Percentiles rank a stretch among this genome's conserved stretches.
Conservation (phyloP, 2,797 vertebrate genomes). For the Microctenopoma steveboyesi region DNA sequence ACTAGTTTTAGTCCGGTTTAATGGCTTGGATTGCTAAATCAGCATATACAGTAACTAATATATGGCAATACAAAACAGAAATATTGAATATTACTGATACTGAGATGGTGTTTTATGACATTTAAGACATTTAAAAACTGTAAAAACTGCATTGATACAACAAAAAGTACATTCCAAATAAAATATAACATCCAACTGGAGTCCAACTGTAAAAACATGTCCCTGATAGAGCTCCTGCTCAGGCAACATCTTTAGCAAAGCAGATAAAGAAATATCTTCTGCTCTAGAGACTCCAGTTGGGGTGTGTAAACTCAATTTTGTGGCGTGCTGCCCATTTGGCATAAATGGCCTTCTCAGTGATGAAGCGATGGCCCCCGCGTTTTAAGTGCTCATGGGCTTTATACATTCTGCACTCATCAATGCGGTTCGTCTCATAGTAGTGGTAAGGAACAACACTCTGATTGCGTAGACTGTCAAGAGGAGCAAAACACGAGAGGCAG, state of each 20-base stretch:
- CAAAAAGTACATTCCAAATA: background rate
- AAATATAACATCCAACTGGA: background rate
- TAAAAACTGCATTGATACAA: background rate
- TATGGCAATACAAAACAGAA: background rate
- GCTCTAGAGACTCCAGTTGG: slow-evolving; percentile 81
- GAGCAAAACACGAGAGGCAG: background rate
- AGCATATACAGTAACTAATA: slow-evolving; percentile 11
- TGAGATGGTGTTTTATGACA: background rate
- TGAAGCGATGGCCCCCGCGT: slow-evolving; percentile 91
- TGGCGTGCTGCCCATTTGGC: slow-evolving; percentile 89
- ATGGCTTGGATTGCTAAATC: slow-evolving; percentile 9
- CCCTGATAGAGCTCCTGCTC: background rate
- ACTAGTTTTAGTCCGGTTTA: slow-evolving; percentile 14
- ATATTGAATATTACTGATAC: slow-evolving; percentile 13
- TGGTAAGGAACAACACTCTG: slow-evolving; percentile 90
- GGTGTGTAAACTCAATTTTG: slow-evolving; percentile 87
- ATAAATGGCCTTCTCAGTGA: slow-evolving; percentile 95
- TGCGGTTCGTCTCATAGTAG: slow-evolving; percentile 88
- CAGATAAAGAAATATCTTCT: background rate
- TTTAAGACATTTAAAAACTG: background rate
- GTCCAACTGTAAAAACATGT: background rate
- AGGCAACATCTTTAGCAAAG: background rate
- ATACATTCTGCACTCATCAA: slow-evolving; percentile 93
- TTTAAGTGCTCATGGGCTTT: slow-evolving; percentile 84
- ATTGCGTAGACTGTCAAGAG: slow-evolving; percentile 76